Evolutionary conservation across 92 coral and sea anemone genomes (phyloP).

Genomic region (Zoanthus sansibaricus): DNA sequence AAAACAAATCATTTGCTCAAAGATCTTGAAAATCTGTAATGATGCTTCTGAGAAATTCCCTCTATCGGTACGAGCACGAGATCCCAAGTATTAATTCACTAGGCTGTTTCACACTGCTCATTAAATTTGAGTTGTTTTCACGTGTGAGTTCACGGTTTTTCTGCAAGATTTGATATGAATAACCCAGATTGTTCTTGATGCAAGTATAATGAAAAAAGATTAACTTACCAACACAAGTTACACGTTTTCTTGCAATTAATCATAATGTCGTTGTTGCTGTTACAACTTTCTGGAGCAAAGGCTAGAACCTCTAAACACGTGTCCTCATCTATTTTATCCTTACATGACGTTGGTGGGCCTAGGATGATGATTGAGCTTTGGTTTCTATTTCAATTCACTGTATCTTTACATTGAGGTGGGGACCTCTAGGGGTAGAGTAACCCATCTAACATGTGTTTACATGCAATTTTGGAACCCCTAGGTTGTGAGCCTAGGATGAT

Average conservation of each 20-base stretch:
- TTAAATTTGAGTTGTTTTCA: not conserved
- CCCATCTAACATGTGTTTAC: no score
- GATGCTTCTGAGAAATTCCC: no score
- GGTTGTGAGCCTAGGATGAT: no score
- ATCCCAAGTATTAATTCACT: no score
- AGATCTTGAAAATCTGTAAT: no score
- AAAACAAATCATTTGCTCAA: no score
- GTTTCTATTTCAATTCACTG: not conserved
- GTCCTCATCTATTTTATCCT: not conserved
- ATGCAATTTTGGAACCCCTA: no score
- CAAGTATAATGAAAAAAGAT: not conserved
- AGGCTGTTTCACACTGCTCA: no score
- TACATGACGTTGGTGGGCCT: not conserved
- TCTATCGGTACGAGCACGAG: no score
- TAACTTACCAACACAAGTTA: constrained; percentile 10
- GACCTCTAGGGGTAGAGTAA: no score
- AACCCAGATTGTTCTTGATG: no score
- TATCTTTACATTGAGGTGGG: not conserved
- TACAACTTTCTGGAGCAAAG: not conserved
- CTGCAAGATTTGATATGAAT: not conserved
- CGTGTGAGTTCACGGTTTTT: not conserved
- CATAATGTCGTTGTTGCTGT: not conserved
- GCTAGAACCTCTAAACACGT: not conserved
- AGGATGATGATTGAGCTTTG: not conserved
- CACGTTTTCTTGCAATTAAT: not conserved